Evolutionary conservation across 2,797 vertebrate species (phyloP).

Genomic region (Chiroxiphia lanceolata): DNA sequence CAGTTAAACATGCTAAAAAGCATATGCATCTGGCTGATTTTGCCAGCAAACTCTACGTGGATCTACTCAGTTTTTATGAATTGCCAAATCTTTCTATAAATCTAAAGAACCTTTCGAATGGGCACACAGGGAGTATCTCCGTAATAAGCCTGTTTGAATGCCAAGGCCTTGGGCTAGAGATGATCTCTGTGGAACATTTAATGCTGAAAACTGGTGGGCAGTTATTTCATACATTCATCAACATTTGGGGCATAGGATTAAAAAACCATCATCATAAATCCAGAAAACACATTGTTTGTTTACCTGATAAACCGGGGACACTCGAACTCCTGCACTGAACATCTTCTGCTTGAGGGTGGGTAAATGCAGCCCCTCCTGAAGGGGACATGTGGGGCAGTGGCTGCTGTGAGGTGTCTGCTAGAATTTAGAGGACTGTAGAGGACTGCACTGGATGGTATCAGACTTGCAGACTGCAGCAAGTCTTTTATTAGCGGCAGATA

Average conservation of each 20-base stretch:
- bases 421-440: conserved; percentile 34
- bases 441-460: conserved; percentile 21
- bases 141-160: neutral
- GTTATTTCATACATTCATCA: neutral
- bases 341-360: neutral
- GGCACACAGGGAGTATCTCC: neutral
- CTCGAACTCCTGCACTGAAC: neutral
- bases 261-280: neutral
- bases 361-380: neutral
- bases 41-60: neutral
- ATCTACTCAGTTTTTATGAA: neutral
- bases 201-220: neutral
- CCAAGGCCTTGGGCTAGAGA: neutral
- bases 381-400: neutral
- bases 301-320: neutral
- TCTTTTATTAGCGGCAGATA: conserved; percentile 23
- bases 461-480: conserved; percentile 65
- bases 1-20: neutral
- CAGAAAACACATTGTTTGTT: neutral
- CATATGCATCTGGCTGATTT: neutral
- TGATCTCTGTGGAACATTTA: neutral
- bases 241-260: neutral
- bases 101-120: neutral
- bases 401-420: neutral
- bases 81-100: neutral